Evolutionary conservation across 2,113 vertebrate species (phyloP).

Genomic region (Pipa parva): DNA sequence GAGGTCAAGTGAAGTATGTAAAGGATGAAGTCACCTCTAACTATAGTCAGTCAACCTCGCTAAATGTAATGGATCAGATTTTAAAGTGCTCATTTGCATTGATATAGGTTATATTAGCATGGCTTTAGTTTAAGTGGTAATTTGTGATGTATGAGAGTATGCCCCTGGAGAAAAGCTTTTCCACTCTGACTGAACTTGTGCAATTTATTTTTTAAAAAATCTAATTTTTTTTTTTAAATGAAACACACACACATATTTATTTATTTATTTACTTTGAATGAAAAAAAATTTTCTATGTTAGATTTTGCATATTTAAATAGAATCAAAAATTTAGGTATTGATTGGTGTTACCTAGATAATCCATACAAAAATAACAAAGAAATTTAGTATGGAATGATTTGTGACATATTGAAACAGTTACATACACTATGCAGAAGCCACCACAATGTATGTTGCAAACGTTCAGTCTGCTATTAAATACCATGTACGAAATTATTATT

Average conservation of each 20-base stretch:
- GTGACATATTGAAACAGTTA: conserved; percentile 16
- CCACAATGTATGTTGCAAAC: background rate
- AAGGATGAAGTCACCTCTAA: conserved; percentile 35
- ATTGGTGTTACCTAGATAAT: conserved; percentile 26
- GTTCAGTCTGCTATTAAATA: too few species aligned
- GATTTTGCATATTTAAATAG: too few species aligned
- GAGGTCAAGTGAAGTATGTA: conserved; percentile 15
- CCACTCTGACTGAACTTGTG: conserved; percentile 22
- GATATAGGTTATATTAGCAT: conserved; percentile 43
- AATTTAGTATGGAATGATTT: conserved; percentile 24
- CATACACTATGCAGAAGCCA: conserved; percentile 7
- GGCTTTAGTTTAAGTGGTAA: conserved; percentile 41
- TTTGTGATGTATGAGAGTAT: conserved; percentile 36
- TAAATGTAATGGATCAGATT: conserved; percentile 32
- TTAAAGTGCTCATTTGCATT: conserved; percentile 40
- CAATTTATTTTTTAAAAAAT: conserved; percentile 34
- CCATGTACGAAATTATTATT: too few species aligned
- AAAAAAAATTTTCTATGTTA: too few species aligned
- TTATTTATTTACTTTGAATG: too few species aligned
- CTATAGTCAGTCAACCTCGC: conserved; percentile 21
- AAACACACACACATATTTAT: too few species aligned
- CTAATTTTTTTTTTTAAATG: conserved; percentile 36
- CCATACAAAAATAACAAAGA: conserved; percentile 9
- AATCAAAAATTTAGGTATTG: conserved; percentile 16
- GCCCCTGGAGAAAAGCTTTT: conserved; percentile 35